These are phyloP conservation scores for Lophius piscatorius DNA, from an alignment of 2,113 vertebrate species.

Conservation along the genomic window DNA sequence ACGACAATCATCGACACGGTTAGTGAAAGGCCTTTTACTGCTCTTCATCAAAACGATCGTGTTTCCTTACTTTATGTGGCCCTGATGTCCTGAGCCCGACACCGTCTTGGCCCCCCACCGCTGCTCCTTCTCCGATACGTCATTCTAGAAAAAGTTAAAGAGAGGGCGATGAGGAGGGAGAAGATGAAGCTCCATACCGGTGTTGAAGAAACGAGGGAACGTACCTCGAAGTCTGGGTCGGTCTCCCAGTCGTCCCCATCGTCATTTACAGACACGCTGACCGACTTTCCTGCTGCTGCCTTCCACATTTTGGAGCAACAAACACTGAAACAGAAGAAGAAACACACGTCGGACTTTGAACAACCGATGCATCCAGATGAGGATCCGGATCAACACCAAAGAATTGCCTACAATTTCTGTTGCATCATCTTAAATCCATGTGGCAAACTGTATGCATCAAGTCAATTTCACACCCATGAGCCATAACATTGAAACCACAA, in stretches of 20 bases:
- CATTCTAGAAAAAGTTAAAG: slow-evolving; percentile 82
- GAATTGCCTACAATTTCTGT: too few species aligned
- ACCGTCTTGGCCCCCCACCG: slow-evolving; percentile 98
- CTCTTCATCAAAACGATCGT: not conserved
- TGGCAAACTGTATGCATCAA: too few species aligned
- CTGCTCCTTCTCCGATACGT: slow-evolving; percentile 95
- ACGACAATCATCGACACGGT: not conserved
- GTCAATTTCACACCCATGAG: too few species aligned
- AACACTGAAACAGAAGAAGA: slow-evolving; percentile 15
- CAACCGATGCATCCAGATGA: too few species aligned
- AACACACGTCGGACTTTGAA: not conserved
- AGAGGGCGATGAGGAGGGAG: too few species aligned
- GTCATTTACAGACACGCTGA: slow-evolving; percentile 80
- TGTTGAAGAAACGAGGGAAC: not conserved
- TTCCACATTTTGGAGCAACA: slow-evolving; percentile 89
- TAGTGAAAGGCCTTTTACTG: not conserved
- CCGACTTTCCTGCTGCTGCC: slow-evolving; percentile 86
- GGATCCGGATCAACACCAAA: too few species aligned
- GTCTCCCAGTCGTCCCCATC: slow-evolving; percentile 96
- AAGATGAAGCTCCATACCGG: not conserved
- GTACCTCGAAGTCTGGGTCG: slow-evolving; percentile 96
- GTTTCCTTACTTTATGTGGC: slow-evolving; percentile 91
- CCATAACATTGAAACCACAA: too few species aligned
- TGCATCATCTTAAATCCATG: too few species aligned
- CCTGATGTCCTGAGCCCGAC: slow-evolving; percentile 93